These are phyloP conservation scores for Nibea coibor DNA, from an alignment of 2,113 vertebrate species.

Conservation along the genomic window DNA sequence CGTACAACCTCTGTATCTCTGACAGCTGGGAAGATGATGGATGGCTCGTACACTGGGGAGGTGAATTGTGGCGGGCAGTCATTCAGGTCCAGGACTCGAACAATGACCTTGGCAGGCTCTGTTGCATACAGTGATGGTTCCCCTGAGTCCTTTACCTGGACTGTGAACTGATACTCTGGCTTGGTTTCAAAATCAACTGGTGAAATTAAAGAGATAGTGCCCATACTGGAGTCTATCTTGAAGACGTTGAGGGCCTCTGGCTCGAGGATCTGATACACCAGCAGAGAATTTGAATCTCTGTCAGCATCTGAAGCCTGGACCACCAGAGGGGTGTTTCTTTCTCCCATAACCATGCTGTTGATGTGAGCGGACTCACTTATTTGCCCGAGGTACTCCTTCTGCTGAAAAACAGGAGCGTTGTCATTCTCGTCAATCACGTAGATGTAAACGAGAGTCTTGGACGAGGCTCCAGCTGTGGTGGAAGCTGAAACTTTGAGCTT, in stretches of 20 bases:
- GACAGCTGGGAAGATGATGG: constrained; percentile 85
- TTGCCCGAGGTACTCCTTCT: constrained; percentile 85
- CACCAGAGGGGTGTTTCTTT: constrained; percentile 89
- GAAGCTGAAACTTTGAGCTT: constrained; percentile 87
- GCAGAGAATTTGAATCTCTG: constrained; percentile 88
- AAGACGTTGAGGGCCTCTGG: constrained; percentile 88
- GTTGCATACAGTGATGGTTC: constrained; percentile 87
- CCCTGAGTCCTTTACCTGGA: constrained; percentile 91
- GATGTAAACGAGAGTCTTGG: constrained; percentile 82
- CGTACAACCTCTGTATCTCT: constrained; percentile 85
- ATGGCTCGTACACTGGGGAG: constrained; percentile 82
- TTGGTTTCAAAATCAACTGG: constrained; percentile 89
- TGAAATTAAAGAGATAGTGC: constrained; percentile 86
- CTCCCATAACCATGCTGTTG: constrained; percentile 90
- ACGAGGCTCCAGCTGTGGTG: constrained; percentile 85
- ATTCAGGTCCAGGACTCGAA: constrained; percentile 89
- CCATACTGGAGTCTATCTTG: constrained; percentile 90
- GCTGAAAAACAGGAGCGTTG: constrained; percentile 88
- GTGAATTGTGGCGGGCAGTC: constrained; percentile 91
- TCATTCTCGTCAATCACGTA: constrained; percentile 96
- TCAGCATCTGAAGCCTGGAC: constrained; percentile 90
- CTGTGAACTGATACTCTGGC: constrained; percentile 86
- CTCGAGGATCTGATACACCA: constrained; percentile 92
- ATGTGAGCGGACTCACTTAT: constrained; percentile 89
- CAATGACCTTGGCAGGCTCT: constrained; percentile 86